Conservation (phyloP, 2,888 invertebrate genomes). For the Nemoura dubitans region DNA sequence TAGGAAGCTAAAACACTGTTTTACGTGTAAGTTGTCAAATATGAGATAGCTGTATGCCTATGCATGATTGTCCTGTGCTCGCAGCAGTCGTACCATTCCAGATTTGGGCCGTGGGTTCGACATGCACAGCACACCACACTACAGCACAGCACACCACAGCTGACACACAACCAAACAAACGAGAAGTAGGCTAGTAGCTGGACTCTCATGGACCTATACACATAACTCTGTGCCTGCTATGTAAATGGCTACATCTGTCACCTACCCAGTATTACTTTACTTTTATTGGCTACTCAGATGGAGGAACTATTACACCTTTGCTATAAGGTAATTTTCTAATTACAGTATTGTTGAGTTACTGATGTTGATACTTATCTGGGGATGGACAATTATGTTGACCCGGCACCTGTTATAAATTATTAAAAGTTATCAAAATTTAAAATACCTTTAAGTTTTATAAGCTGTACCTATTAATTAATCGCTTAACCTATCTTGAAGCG, state of each 20-base stretch:
- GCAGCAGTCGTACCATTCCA: not conserved
- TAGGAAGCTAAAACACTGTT: not conserved
- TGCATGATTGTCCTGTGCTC: not conserved
- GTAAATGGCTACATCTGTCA: too few species aligned
- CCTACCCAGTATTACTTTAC: too few species aligned
- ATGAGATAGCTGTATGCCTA: not conserved
- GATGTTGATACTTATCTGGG: constrained; percentile 3
- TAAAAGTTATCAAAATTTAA: not conserved
- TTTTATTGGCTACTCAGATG: not conserved
- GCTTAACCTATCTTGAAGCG: too few species aligned
- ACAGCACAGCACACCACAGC: not conserved
- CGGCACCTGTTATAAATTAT: constrained; percentile 12
- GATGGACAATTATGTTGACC: not conserved
- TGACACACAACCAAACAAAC: not conserved
- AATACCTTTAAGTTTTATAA: not conserved
- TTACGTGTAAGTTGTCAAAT: not conserved
- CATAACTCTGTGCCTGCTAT: too few species aligned
- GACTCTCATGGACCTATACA: too few species aligned
- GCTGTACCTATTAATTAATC: too few species aligned
- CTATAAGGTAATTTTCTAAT: not conserved
- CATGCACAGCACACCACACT: not conserved
- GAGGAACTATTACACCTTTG: not conserved
- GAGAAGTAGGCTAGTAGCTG: too few species aligned
- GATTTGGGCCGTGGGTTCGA: not conserved
- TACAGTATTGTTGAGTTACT: not conserved